Evolutionary conservation across 1,140 invertebrate species (phyloP).

Genomic region (Leptinotarsa lineolata): DNA sequence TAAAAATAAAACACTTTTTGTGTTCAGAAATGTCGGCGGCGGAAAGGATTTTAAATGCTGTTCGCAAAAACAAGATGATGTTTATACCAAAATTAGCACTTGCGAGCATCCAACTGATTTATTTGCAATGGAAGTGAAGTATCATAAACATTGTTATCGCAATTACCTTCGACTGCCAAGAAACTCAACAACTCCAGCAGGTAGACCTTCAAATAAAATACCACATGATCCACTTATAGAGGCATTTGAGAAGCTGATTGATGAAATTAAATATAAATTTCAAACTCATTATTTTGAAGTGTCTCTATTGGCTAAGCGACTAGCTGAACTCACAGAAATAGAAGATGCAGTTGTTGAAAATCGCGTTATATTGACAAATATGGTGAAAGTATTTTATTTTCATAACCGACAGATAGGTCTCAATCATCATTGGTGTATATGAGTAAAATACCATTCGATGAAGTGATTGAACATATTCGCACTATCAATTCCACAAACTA

Average conservation of each 20-base stretch:
- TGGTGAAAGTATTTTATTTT: constrained; percentile 27
- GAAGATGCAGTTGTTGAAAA: constrained; percentile 29
- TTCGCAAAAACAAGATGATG: background rate
- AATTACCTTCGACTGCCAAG: constrained; percentile 28
- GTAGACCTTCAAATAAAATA: constrained; percentile 32
- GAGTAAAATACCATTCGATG: constrained; percentile 25
- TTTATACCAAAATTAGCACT: constrained; percentile 9
- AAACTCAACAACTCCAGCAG: constrained; percentile 27
- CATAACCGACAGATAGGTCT: constrained; percentile 11
- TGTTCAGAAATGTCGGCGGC: constrained; percentile 10
- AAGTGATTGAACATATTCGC: no score
- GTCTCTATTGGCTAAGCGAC: constrained; percentile 26
- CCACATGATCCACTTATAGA: constrained; percentile 26
- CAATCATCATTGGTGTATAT: constrained; percentile 35
- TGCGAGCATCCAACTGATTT: constrained; percentile 9
- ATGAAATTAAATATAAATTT: constrained; percentile 32
- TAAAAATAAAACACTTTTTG: constrained; percentile 24
- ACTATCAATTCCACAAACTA: constrained; percentile 5
- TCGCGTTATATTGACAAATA: constrained; percentile 25
- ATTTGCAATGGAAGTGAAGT: constrained; percentile 30
- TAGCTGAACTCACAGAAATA: constrained; percentile 33
- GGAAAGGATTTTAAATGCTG: background rate
- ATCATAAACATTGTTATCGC: constrained; percentile 35
- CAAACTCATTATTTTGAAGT: constrained; percentile 31
- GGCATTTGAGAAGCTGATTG: constrained; percentile 33